A percentile compares a stretch with the other conserved stretches of the same genome.
Evolutionary conservation across 2,113 vertebrate genomes (phyloP).

Genomic region (Pteruthius melanotis): DNA sequence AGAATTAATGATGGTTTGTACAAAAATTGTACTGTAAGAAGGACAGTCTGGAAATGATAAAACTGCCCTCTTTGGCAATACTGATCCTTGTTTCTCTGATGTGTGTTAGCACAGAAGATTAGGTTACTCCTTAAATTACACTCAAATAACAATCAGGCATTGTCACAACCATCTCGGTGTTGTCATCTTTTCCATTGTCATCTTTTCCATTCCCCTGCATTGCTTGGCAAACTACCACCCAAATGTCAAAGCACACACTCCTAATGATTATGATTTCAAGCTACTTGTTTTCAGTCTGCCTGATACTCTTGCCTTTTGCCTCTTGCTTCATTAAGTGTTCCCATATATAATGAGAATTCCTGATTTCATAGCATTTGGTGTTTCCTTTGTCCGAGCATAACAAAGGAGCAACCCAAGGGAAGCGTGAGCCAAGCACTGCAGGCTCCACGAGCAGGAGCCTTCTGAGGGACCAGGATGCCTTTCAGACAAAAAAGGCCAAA

Average conservation of each 20-base stretch:
- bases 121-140: slow-evolving; percentile 33
- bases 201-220: background rate
- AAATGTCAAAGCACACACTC: background rate
- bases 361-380: background rate
- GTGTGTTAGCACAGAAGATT: slow-evolving; percentile 14
- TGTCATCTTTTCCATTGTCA: slow-evolving; percentile 8
- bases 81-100: slow-evolving; percentile 16
- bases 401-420: background rate
- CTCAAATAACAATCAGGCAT: slow-evolving; percentile 36
- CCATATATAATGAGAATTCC: background rate
- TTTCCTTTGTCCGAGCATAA: background rate
- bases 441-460: background rate
- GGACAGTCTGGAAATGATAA: slow-evolving; percentile 11
- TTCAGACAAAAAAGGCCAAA: background rate
- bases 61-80: background rate
- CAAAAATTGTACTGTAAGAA: background rate
- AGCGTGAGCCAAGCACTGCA: background rate
- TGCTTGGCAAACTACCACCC: background rate
- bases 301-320: background rate
- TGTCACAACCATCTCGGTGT: slow-evolving; percentile 19
- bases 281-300: background rate
- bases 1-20: background rate
- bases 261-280: background rate
- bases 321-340: background rate
- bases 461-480: background rate